Base-by-base conservation (phyloP, 92 coral and sea anemone genomes). In the Metridium senile region DNA sequence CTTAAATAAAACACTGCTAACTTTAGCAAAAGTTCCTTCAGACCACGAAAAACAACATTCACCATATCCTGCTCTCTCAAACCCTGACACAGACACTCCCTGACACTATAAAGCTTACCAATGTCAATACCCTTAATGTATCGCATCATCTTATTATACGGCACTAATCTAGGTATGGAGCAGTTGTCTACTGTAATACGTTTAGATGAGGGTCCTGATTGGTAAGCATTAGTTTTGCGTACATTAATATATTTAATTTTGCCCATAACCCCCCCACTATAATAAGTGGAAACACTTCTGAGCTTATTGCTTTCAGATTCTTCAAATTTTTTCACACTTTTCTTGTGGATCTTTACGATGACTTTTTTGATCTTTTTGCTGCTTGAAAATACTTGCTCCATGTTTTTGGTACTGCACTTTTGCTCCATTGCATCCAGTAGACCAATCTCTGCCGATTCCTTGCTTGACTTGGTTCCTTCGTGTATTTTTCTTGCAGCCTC, bases 111-210 rank as follows among this genome's bases (percentile, higher is more conserved):
- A 4, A 87, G 70, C 21, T 73, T 58, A 56, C 91, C 91, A 45
- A 82, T 71, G 66, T 67, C 78, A 81, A 87, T 87, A 43, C 75
- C 58, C 76, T 87, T 87, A 23, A 86, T 77, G 43, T 45, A 77
- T n/a, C 83, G 84, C 87, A 86, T 75, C 1, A 86, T 76, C 56
- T 53, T 77, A 66, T 81, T 86, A 62, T 87, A 87, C 0, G 87
- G 84, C 46, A 87, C 84, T 46, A 87, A 67, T 77, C 84, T 75
- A 39, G 87, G 81, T 72, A 87, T 22, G 45, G 81, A 84, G 35
- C 84, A 82, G 58, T 29, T 33, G 65, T 66, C 49, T 61, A 82
- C 79, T 25, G 57, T 69, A 63, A 73, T 83, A 49, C 87, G 84
- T 69, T 45, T 58, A 73, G 83, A 34, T 74, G 28, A 39, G 67